These are phyloP conservation scores for Nemurella pictetii DNA, from an alignment of 2,888 invertebrate genomes.

Conservation along the genomic window DNA sequence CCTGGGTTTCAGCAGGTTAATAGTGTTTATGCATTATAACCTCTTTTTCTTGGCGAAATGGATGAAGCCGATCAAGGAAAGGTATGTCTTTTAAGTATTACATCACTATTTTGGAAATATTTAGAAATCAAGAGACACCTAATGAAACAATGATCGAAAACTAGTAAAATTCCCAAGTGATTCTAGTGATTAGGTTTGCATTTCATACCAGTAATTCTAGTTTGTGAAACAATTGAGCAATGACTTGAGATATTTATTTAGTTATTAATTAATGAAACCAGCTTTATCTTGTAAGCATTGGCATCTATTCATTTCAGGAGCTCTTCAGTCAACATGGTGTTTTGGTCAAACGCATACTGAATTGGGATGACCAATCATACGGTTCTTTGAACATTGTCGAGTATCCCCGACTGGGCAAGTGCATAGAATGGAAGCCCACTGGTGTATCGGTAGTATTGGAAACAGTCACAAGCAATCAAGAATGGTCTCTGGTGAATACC, in stretches of 20 bases:
- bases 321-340: constrained; percentile 81
- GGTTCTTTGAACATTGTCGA: constrained; percentile 72
- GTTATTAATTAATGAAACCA: too few species aligned
- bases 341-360: constrained; percentile 59
- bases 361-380: constrained; percentile 58
- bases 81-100: background rate
- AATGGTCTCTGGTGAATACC: constrained; percentile 83
- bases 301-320: constrained; percentile 56
- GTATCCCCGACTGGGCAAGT: constrained; percentile 61
- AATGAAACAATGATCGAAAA: background rate
- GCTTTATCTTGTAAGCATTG: too few species aligned
- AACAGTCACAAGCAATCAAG: constrained; percentile 60
- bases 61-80: constrained; percentile 8
- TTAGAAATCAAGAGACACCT: too few species aligned
- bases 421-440: constrained; percentile 82
- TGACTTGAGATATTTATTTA: too few species aligned
- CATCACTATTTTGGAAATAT: background rate
- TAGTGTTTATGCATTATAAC: background rate
- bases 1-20: background rate
- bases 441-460: constrained; percentile 78
- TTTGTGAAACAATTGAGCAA: too few species aligned
- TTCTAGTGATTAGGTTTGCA: background rate
- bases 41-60: background rate
- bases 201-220: background rate
- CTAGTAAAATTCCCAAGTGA: background rate